Conservation (phyloP, 2,888 invertebrate genomes). For the Campopleginae sp. region DNA sequence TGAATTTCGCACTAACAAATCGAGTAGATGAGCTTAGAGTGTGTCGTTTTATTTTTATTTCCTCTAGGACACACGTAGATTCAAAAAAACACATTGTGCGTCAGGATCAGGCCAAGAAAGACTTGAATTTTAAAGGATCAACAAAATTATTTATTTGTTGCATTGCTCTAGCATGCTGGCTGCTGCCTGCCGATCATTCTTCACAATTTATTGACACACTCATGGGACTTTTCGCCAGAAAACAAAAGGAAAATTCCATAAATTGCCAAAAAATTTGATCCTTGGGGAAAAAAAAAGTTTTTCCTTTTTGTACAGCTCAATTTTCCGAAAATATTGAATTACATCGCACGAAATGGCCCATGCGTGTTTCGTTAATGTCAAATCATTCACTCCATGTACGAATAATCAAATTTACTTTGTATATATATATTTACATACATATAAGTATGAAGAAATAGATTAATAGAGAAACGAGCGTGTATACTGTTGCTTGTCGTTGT, state of each 20-base stretch:
- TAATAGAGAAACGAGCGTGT: constrained; percentile 59
- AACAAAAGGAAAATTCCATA: not conserved
- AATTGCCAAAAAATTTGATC: not conserved
- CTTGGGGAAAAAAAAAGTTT: not conserved
- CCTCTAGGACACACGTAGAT: constrained; percentile 57
- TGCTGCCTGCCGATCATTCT: constrained; percentile 81
- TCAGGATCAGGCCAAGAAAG: constrained; percentile 19
- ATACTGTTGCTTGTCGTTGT: constrained; percentile 73
- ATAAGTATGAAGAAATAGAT: constrained; percentile 6
- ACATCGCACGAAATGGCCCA: not conserved
- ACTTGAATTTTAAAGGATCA: constrained; percentile 57
- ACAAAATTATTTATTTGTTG: constrained; percentile 79
- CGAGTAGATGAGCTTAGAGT: constrained; percentile 56
- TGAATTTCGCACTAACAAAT: constrained; percentile 49
- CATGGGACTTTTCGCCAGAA: not conserved
- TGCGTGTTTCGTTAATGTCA: constrained; percentile 26
- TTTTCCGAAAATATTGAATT: not conserved
- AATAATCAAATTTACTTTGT: constrained; percentile 34
- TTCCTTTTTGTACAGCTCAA: not conserved
- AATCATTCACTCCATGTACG: constrained; percentile 59
- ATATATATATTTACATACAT: constrained; percentile 7
- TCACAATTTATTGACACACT: constrained; percentile 71
- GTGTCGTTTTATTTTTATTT: constrained; percentile 28
- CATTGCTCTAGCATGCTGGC: constrained; percentile 83
- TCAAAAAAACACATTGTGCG: constrained; percentile 24